Percentiles rank a stretch among this genome's conserved stretches.
These are phyloP conservation scores for Drosophila arawakana DNA, from an alignment of 1,140 invertebrate genomes.

Conservation along the genomic window DNA sequence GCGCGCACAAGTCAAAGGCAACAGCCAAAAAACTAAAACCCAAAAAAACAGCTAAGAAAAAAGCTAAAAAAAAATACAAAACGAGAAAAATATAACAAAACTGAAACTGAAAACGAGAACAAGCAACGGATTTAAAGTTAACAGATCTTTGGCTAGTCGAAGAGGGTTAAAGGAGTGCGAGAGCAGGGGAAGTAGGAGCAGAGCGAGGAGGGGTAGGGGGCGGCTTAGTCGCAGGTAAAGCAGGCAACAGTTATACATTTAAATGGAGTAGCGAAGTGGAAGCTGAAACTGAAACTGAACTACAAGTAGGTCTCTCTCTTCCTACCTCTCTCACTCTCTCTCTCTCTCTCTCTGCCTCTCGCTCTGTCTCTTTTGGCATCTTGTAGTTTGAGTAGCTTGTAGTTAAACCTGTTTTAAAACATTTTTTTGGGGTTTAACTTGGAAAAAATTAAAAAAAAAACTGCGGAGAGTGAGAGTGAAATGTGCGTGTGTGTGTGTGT, in stretches of 20 bases:
- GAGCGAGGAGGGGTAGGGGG: too few species aligned
- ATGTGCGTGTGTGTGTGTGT: constrained; percentile 28
- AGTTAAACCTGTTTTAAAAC: constrained; percentile 65
- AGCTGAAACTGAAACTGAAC: constrained; percentile 43
- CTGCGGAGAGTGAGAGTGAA: constrained; percentile 70
- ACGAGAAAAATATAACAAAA: constrained; percentile 27
- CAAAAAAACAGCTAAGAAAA: constrained; percentile 27
- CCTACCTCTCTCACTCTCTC: neutral
- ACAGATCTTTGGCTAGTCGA: constrained; percentile 50
- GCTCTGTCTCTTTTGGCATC: constrained; percentile 1
- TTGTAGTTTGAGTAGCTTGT: constrained; percentile 27
- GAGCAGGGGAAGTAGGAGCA: neutral
- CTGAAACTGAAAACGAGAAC: constrained; percentile 34
- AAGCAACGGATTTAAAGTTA: constrained; percentile 43
- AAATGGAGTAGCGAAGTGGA: constrained; percentile 77
- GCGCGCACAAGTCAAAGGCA: constrained; percentile 71
- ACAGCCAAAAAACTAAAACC: constrained; percentile 45
- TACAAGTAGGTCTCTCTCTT: constrained; percentile 60
- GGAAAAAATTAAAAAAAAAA: constrained; percentile 3
- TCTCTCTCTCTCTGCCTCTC: constrained; percentile 18
- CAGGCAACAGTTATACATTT: constrained; percentile 73
- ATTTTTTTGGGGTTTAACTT: constrained; percentile 33
- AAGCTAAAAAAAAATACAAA: neutral
- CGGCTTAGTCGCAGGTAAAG: constrained; percentile 28
- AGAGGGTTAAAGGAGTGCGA: neutral